These are phyloP conservation scores for Hydrolagus affinis DNA, from an alignment of 2,113 vertebrate species.

Conservation along the genomic window DNA sequence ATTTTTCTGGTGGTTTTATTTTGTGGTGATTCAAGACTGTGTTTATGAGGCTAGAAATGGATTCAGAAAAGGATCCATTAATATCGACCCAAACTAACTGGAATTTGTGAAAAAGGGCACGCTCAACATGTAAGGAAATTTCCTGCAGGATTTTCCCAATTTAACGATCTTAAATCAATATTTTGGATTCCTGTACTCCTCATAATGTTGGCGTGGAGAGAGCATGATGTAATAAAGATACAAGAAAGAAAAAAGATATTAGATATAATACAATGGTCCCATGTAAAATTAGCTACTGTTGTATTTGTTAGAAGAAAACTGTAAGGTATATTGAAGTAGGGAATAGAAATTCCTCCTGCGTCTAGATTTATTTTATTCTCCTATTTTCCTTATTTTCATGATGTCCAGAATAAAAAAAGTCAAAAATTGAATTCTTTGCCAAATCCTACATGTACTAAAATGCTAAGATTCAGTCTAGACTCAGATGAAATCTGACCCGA, in stretches of 20 bases:
- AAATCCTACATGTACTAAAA: no score
- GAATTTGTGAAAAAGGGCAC: neutral
- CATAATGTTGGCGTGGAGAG: neutral
- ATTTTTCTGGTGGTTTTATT: neutral
- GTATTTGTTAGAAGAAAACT: neutral
- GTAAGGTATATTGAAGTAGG: neutral
- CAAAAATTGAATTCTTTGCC: no score
- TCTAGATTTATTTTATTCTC: no score
- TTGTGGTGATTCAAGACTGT: neutral
- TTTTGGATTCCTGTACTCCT: slow-evolving; percentile 1
- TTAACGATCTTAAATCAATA: slow-evolving; percentile 9
- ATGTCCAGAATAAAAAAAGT: no score
- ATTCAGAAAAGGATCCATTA: neutral
- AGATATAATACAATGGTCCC: no score
- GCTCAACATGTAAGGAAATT: neutral
- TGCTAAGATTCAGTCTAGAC: no score
- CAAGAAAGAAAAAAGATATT: neutral
- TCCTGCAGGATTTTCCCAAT: neutral
- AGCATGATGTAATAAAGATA: neutral
- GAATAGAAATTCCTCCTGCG: no score
- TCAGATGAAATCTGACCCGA: no score
- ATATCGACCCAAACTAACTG: neutral
- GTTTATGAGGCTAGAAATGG: neutral
- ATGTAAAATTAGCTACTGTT: neutral
- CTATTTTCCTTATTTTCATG: no score